These are phyloP conservation scores for Gadopsis marmoratus DNA, from an alignment of 2,797 vertebrate species.

Conservation along the genomic window DNA sequence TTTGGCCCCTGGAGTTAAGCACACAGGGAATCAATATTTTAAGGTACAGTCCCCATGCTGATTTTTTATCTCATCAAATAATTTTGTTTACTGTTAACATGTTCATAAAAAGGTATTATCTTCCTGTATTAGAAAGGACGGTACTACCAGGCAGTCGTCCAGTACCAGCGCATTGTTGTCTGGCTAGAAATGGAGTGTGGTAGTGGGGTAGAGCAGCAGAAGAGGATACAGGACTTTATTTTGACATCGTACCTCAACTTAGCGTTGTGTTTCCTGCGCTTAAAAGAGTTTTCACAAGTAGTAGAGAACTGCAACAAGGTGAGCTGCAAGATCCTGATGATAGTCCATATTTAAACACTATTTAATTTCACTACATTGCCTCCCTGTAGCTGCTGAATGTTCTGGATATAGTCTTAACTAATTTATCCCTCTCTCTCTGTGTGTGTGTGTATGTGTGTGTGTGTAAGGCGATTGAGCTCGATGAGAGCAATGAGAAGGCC, in stretches of 20 bases:
- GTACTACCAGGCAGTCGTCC: conserved; percentile 91
- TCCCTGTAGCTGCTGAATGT: background rate
- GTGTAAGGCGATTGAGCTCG: conserved; percentile 90
- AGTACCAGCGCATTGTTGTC: conserved; percentile 93
- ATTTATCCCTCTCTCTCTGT: too few species aligned
- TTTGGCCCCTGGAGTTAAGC: conserved; percentile 88
- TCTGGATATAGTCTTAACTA: background rate
- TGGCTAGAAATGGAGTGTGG: conserved; percentile 96
- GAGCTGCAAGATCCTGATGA: conserved; percentile 18
- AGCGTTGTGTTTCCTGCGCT: conserved; percentile 93
- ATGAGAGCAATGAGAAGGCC: conserved; percentile 93
- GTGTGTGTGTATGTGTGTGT: conserved; percentile 20
- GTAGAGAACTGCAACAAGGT: conserved; percentile 97
- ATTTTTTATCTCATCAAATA: background rate
- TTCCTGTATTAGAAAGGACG: conserved; percentile 85
- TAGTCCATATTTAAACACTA: background rate
- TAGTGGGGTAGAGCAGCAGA: conserved; percentile 86
- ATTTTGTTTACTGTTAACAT: background rate
- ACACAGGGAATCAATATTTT: conserved; percentile 96
- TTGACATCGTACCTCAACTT: conserved; percentile 93
- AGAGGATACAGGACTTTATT: conserved; percentile 87
- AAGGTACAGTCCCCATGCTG: conserved; percentile 85
- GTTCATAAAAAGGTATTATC: background rate
- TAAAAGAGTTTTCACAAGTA: conserved; percentile 89
- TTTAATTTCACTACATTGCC: background rate